phyloP scores from a whole-genome alignment of 2,888 invertebrate species.

The Epinotia brunnichana region DNA sequence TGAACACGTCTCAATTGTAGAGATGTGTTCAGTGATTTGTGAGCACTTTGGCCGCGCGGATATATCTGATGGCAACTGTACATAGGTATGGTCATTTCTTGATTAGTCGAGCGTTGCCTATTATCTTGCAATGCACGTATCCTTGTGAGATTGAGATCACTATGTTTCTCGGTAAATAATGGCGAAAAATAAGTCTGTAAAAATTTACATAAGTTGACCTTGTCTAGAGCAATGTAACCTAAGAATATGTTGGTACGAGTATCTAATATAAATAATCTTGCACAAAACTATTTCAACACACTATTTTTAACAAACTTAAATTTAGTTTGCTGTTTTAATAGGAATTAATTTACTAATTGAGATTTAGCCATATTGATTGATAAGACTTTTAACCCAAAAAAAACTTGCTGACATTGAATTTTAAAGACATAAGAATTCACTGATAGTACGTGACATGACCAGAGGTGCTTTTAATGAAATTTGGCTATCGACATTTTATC shows the following conservation, averaged over 20 bases:
- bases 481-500: constrained; percentile 38
- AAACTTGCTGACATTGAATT: constrained; percentile 30
- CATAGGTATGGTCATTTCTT: background rate
- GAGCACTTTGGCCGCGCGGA: too few relatives aligned
- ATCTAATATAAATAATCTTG: constrained; percentile 15
- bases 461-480: constrained; percentile 37
- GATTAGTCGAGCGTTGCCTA: background rate
- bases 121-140: constrained; percentile 1
- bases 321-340: background rate
- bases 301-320: background rate
- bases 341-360: constrained; percentile 21
- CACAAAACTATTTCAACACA: constrained; percentile 21
- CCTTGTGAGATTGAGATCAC: constrained; percentile 25
- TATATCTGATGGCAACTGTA: too few relatives aligned
- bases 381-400: constrained; percentile 15
- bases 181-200: constrained; percentile 21
- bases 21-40: too few relatives aligned
- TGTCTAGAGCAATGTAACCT: constrained; percentile 19
- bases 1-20: too few relatives aligned
- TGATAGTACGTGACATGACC: constrained; percentile 15
- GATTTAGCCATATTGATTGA: constrained; percentile 14
- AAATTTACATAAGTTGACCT: constrained; percentile 39
- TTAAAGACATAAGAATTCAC: constrained; percentile 20
- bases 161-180: constrained; percentile 18
- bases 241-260: background rate